Evolutionary conservation across 2,797 vertebrate genomes (phyloP).

Genomic region (Arvicola amphibius): DNA sequence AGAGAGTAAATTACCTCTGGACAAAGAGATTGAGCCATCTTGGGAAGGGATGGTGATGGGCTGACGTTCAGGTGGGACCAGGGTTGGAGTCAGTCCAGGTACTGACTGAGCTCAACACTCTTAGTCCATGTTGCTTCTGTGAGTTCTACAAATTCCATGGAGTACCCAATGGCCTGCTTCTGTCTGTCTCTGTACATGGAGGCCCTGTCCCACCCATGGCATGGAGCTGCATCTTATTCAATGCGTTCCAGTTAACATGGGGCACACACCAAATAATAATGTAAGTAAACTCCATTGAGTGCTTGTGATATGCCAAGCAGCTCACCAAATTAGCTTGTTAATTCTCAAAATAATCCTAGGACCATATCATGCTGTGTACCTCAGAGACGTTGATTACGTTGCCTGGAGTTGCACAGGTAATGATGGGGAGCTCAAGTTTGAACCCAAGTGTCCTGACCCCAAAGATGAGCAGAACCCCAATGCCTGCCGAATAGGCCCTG

Average conservation of each 20-base stretch:
- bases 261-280: neutral
- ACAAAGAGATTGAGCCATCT: neutral
- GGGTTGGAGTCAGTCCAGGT: too few relatives aligned
- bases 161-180: too few relatives aligned
- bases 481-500: accelerated
- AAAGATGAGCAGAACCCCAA: neutral
- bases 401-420: neutral
- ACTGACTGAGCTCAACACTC: neutral
- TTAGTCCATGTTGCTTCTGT: neutral
- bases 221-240: neutral
- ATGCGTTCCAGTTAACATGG: neutral
- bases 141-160: neutral
- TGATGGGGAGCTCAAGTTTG: neutral
- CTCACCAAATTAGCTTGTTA: neutral
- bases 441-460: neutral
- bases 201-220: neutral
- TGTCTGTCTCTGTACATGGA: neutral
- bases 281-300: neutral
- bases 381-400: neutral
- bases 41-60: neutral
- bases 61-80: neutral
- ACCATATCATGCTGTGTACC: neutral
- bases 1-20: neutral
- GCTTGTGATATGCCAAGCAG: neutral
- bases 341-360: neutral